Percentiles rank a stretch among this genome's conserved stretches.
These are phyloP conservation scores for Gymnosoma rotundatum DNA, from an alignment of 2,888 invertebrate genomes.

Conservation along the genomic window DNA sequence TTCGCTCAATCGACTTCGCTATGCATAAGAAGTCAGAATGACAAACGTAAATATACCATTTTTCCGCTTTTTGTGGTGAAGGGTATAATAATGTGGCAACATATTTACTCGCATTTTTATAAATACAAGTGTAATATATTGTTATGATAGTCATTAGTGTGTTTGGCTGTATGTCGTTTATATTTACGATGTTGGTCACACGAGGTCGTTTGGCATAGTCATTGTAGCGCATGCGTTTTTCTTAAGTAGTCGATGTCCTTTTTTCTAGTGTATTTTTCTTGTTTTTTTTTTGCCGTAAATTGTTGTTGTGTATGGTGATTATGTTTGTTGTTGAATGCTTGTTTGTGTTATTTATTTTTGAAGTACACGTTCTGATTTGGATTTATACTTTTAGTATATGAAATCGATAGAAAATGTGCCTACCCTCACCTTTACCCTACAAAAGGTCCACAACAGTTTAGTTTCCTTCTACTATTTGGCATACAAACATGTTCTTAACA, in stretches of 20 bases:
- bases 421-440: constrained; percentile 18
- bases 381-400: constrained; percentile 52
- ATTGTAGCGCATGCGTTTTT: constrained; percentile 71
- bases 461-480: constrained; percentile 40
- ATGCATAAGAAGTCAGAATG: too few relatives aligned
- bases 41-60: too few relatives aligned
- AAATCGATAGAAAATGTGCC: constrained; percentile 64
- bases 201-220: constrained; percentile 71
- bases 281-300: constrained; percentile 12
- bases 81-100: constrained; percentile 23
- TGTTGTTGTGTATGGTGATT: constrained; percentile 27
- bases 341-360: constrained; percentile 2
- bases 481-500: constrained; percentile 12
- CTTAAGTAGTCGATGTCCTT: constrained; percentile 70
- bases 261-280: constrained; percentile 43
- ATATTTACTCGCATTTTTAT: neutral
- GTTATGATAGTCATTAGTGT: constrained; percentile 1
- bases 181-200: constrained; percentile 69
- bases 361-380: constrained; percentile 32
- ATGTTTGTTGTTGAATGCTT: neutral
- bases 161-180: constrained; percentile 1
- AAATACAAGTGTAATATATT: constrained; percentile 36
- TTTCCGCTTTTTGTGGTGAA: too few relatives aligned
- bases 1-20: too few relatives aligned
- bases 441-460: constrained; percentile 39